Percentiles rank a stretch among this genome's conserved stretches.
Evolutionary conservation across 2,888 invertebrate genomes (phyloP).

Genomic region (Drosophila sordidula): DNA sequence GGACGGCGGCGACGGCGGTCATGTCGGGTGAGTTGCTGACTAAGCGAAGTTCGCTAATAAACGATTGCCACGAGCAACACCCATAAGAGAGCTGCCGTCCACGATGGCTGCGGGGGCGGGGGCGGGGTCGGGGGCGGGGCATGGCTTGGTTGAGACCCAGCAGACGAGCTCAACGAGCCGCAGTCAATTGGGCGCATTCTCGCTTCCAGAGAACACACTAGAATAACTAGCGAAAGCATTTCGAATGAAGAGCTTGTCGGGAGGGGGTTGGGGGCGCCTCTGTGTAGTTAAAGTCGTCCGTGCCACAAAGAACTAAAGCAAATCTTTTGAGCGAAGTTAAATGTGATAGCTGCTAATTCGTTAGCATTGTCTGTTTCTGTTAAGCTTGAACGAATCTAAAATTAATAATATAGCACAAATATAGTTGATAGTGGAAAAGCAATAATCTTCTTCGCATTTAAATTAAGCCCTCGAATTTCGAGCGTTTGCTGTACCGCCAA

Average conservation of each 20-base stretch:
- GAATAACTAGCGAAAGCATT: slow-evolving; percentile 4
- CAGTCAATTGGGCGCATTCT: slow-evolving; percentile 49
- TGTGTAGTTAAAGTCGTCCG: background rate
- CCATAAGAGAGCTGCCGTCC: slow-evolving; percentile 55
- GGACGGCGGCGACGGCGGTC: slow-evolving; percentile 45
- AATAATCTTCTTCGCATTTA: too few relatives aligned
- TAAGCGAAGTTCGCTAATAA: slow-evolving; percentile 36
- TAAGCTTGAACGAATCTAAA: too few relatives aligned
- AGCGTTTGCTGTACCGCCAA: too few relatives aligned
- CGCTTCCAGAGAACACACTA: slow-evolving; percentile 16
- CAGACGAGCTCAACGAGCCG: slow-evolving; percentile 50
- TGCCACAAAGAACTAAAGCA: background rate
- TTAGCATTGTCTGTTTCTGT: too few relatives aligned
- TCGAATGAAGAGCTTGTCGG: background rate
- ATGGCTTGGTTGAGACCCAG: slow-evolving; percentile 15
- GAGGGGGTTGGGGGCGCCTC: background rate
- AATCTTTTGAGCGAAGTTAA: background rate
- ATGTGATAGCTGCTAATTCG: background rate
- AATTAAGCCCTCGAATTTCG: too few relatives aligned
- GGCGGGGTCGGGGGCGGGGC: too few relatives aligned
- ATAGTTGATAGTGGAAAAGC: too few relatives aligned
- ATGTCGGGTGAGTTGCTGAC: slow-evolving; percentile 77
- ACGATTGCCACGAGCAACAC: slow-evolving; percentile 18
- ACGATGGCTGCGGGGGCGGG: slow-evolving; percentile 59
- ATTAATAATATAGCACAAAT: too few relatives aligned